Evolutionary conservation across 2,797 vertebrate genomes (phyloP).

Genomic region (Hoplostethus atlanticus): DNA sequence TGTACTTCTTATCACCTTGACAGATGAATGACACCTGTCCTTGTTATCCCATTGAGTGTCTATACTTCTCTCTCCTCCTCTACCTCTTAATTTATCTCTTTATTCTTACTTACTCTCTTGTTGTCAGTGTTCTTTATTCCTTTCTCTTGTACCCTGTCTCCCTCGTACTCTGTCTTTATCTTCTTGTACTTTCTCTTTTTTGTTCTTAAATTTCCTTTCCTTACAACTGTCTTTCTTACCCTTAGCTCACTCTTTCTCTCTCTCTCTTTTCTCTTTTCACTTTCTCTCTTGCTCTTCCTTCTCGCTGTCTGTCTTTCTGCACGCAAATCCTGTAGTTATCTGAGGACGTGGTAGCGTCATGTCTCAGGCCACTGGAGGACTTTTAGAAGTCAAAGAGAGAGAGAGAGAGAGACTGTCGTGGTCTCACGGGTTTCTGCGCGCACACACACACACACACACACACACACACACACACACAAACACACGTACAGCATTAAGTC

Average conservation of each 20-base stretch:
- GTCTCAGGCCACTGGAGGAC: slow-evolving; percentile 71
- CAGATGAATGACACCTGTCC: slow-evolving; percentile 62
- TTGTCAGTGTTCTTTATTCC: slow-evolving; percentile 60
- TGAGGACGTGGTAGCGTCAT: slow-evolving; percentile 41
- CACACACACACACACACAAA: slow-evolving; percentile 38
- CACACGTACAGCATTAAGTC: slow-evolving; percentile 52
- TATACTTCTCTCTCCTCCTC: slow-evolving; percentile 19
- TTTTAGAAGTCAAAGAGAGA: slow-evolving; percentile 75
- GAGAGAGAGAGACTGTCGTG: slow-evolving; percentile 53
- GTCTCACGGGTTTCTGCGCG: slow-evolving; percentile 33
- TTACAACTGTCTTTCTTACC: slow-evolving; percentile 13
- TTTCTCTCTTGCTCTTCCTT: slow-evolving; percentile 1
- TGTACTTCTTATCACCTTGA: slow-evolving; percentile 73
- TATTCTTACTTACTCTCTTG: slow-evolving; percentile 20
- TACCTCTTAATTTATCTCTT: slow-evolving; percentile 38
- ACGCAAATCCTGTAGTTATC: slow-evolving; percentile 48
- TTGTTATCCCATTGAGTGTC: slow-evolving; percentile 61
- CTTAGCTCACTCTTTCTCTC: background rate
- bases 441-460: slow-evolving; percentile 3
- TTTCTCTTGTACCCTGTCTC: slow-evolving; percentile 25
- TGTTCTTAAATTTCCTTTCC: slow-evolving; percentile 10
- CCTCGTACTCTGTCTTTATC: slow-evolving; percentile 38
- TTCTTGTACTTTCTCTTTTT: slow-evolving; percentile 27
- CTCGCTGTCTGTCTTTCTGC: slow-evolving; percentile 39
- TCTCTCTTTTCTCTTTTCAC: slow-evolving; percentile 1